Percentiles rank a stretch among this genome's conserved stretches.
Evolutionary conservation across 2,113 vertebrate genomes (phyloP).

Genomic region (Phylloscopus trochiloides): DNA sequence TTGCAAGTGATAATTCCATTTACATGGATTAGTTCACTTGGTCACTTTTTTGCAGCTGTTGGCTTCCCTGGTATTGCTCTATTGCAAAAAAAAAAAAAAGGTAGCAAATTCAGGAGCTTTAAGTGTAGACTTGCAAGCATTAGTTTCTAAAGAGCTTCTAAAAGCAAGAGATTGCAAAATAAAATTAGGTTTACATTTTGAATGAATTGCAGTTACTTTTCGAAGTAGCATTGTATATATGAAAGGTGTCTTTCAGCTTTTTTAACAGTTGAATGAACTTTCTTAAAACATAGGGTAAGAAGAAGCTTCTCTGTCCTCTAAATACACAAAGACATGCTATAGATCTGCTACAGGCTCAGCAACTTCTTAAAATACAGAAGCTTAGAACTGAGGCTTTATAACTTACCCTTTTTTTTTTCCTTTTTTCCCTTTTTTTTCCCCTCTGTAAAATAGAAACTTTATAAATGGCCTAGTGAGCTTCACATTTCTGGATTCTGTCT

Average conservation of each 20-base stretch:
- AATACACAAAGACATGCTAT: neutral
- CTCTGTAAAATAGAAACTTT: constrained; percentile 55
- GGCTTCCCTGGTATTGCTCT: constrained; percentile 23
- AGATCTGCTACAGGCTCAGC: neutral
- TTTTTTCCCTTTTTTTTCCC: accelerated
- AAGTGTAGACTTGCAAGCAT: neutral
- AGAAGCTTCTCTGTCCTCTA: neutral
- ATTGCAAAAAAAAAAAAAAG: neutral
- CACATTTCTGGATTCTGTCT: constrained; percentile 75
- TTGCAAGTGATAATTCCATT: neutral
- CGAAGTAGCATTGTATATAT: neutral
- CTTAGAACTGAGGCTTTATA: constrained; percentile 1
- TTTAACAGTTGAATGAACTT: neutral
- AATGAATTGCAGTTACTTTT: neutral
- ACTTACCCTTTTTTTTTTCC: neutral
- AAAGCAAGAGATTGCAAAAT: neutral
- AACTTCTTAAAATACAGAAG: constrained; percentile 16
- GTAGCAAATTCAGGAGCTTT: constrained; percentile 24
- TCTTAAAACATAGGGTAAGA: neutral
- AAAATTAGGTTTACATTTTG: constrained; percentile 20
- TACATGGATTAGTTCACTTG: neutral
- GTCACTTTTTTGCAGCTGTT: neutral
- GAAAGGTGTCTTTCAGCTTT: neutral
- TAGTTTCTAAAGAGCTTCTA: constrained; percentile 5
- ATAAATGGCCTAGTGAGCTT: constrained; percentile 68